phyloP scores from a whole-genome alignment of 2,113 vertebrate genomes.

The Phoxinus phoxinus region DNA sequence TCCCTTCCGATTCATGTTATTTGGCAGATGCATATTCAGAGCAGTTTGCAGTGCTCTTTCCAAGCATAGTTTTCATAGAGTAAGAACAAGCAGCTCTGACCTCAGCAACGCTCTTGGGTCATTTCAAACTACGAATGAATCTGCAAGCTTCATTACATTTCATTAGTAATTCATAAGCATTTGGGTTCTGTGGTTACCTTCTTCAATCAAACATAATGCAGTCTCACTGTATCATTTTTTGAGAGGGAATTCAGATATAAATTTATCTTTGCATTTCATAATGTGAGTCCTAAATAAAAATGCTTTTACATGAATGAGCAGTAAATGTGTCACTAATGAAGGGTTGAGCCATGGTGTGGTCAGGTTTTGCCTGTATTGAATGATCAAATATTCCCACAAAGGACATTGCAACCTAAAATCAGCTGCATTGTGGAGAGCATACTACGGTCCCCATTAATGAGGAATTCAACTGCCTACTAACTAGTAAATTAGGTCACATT shows the following conservation, averaged over 20 bases:
- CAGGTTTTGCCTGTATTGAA: too few relatives aligned
- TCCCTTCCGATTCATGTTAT: neutral
- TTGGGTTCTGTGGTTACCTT: neutral
- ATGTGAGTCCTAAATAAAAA: too few relatives aligned
- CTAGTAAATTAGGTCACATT: neutral
- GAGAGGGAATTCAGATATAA: neutral
- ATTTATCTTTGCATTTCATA: neutral
- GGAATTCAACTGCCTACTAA: neutral
- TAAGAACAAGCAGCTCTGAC: neutral
- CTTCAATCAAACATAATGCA: neutral
- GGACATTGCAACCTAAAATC: too few relatives aligned
- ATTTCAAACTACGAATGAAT: neutral
- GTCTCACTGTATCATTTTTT: neutral
- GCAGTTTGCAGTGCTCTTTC: too few relatives aligned
- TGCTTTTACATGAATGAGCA: too few relatives aligned
- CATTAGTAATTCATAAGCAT: slow-evolving; percentile 3
- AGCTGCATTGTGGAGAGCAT: too few relatives aligned
- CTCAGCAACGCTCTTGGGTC: neutral
- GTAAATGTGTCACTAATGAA: too few relatives aligned
- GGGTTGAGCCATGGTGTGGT: too few relatives aligned
- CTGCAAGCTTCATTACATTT: neutral
- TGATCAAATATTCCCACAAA: too few relatives aligned
- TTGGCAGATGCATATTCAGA: neutral
- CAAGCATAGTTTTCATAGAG: neutral
- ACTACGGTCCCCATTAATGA: too few relatives aligned